Conservation (phyloP, 2,888 invertebrate genomes). For the Serrognathus titanus region DNA sequence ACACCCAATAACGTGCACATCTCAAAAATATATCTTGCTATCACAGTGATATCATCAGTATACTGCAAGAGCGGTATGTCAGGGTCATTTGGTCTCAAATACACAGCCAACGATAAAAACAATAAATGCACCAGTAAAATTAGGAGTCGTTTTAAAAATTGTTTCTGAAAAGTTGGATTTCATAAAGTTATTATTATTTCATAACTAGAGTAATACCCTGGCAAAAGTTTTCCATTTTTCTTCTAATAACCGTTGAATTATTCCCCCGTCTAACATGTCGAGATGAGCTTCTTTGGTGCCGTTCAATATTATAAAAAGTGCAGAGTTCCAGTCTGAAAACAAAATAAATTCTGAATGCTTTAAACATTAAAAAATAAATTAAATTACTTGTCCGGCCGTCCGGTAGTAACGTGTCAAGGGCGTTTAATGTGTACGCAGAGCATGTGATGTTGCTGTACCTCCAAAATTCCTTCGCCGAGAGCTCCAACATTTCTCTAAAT, state of each 20-base stretch:
- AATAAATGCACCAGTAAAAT: constrained; percentile 85
- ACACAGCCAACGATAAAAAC: constrained; percentile 85
- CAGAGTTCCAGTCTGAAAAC: constrained; percentile 91
- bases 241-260: constrained; percentile 92
- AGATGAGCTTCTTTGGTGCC: constrained; percentile 97
- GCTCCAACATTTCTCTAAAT: constrained; percentile 96
- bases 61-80: constrained; percentile 55
- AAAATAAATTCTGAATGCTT: not conserved
- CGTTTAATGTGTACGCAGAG: constrained; percentile 95
- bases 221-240: constrained; percentile 99
- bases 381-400: constrained; percentile 90
- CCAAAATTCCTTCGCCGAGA: constrained; percentile 96
- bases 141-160: constrained; percentile 87
- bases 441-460: constrained; percentile 98
- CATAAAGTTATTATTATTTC: not conserved
- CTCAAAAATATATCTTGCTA: constrained; percentile 72
- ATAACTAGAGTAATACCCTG: constrained; percentile 56
- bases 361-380: not conserved
- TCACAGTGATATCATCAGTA: constrained; percentile 53
- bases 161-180: constrained; percentile 61
- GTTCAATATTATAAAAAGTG: constrained; percentile 94
- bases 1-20: constrained; percentile 82
- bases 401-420: constrained; percentile 90
- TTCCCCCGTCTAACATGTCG: constrained; percentile 98
- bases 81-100: constrained; percentile 74